A percentile compares a stretch with the other conserved stretches of the same genome.
Evolutionary conservation across 2,888 invertebrate species (phyloP).

Genomic region (Punctoribates punctum): DNA sequence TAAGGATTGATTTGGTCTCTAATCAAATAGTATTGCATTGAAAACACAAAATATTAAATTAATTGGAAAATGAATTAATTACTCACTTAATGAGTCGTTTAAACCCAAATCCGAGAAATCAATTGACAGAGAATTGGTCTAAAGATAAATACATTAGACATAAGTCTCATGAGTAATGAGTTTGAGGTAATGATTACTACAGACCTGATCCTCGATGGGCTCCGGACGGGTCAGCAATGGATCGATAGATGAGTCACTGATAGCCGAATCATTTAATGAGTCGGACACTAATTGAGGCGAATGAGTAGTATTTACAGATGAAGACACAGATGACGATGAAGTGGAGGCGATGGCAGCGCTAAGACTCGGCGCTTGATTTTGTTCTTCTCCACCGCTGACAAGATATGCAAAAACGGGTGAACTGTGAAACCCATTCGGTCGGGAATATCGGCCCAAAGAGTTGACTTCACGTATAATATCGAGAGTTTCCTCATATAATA

Average conservation of each 20-base stretch:
- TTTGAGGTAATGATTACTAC: not conserved
- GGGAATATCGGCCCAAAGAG: constrained; percentile 37
- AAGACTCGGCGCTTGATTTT: not conserved
- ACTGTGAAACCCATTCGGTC: not conserved
- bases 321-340: not conserved
- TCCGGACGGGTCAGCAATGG: not conserved
- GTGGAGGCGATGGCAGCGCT: constrained; percentile 10
- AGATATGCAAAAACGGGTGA: constrained; percentile 39
- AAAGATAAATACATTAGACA: too few relatives aligned
- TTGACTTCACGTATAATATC: constrained; percentile 29
- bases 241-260: not conserved
- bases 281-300: not conserved
- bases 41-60: not conserved
- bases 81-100: not conserved
- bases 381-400: constrained; percentile 14
- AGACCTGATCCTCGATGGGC: not conserved
- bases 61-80: not conserved
- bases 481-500: constrained; percentile 28
- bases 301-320: constrained; percentile 1
- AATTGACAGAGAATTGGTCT: not conserved
- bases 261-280: not conserved
- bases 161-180: too few relatives aligned
- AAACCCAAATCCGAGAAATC: not conserved
- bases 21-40: not conserved
- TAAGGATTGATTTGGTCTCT: too few relatives aligned